Base-by-base conservation (phyloP, 2,888 invertebrate species). In the Synergus laeviventris region DNA sequence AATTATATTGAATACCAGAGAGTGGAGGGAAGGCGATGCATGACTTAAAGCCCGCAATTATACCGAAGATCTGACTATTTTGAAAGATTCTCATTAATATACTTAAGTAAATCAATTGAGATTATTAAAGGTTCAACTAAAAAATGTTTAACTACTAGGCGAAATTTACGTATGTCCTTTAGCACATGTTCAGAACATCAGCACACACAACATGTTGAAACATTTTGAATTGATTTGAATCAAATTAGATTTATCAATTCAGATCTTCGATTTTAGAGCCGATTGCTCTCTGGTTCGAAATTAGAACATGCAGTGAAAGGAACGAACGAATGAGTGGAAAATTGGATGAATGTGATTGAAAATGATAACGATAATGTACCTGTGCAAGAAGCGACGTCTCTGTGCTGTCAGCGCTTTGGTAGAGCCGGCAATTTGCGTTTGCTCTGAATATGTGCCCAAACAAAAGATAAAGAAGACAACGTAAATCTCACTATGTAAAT, bases 321-420 rank as follows among this genome's bases (percentile, higher is more conserved):
- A 74, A 73, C 36, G 39, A 56, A 76, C 64, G 79, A 78, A 83
- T 81, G 82, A 84, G 61, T 59, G 61, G 84, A 83, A 84, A 78
- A 84, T 83, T 81, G 64, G 86, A 84, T 85, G 79, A 85, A 62
- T 59, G 77, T 73, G 61, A 74, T 49, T 18, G 76, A 74, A 76
- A 78, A 80, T 79, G 78, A 86, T 84, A 84, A 87, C 87, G 86
- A 87, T 87, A 87, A 88, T 85, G 83, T 91, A 91, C 91, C 91
- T 91, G 90, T 90, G 90, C 91, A 89, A 89, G 90, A 90, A 90
- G 91, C 89, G 89, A 86, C 88, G 89, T 90, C 90, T 90, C 90
- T 89, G 90, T 91, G 90, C 89, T 90, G 90, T 90, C 89, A 90
- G 90, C 90, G 87, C 84, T 90, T 90, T 87, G 91, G 91, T 89